These are phyloP conservation scores for Tetramorium parvispinum DNA, from an alignment of 1,140 invertebrate species.

Conservation along the genomic window DNA sequence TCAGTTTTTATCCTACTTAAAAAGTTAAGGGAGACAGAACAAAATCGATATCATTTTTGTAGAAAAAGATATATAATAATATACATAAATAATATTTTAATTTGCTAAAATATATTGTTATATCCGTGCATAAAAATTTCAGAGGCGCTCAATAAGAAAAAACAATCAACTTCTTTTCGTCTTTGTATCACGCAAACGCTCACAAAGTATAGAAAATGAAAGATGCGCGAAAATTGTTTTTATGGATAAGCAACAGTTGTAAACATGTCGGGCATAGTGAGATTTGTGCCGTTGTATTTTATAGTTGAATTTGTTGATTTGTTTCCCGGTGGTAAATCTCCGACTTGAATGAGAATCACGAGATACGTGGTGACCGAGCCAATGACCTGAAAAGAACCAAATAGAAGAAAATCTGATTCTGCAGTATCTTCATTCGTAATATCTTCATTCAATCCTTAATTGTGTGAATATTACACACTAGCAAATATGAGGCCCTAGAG, in stretches of 20 bases:
- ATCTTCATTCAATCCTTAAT: neutral
- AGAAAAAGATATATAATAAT: conserved; percentile 26
- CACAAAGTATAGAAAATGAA: neutral
- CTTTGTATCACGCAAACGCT: neutral
- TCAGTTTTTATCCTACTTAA: neutral
- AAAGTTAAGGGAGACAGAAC: neutral
- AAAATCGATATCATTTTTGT: conserved; percentile 15
- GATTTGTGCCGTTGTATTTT: neutral
- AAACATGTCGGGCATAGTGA: neutral
- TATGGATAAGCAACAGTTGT: neutral
- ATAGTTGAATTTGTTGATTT: neutral
- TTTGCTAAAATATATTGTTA: conserved; percentile 11
- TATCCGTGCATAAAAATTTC: neutral
- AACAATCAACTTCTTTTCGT: neutral
- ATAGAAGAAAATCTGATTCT: neutral
- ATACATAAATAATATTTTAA: neutral
- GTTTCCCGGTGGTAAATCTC: conserved; percentile 7
- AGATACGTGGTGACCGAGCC: conserved; percentile 89
- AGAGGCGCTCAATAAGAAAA: neutral
- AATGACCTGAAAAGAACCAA: conserved; percentile 85
- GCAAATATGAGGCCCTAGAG: too few relatives aligned
- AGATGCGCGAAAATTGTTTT: neutral
- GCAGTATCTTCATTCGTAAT: neutral
- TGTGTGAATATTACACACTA: too few relatives aligned
- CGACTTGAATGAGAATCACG: conserved; percentile 77